Percentiles rank a stretch among this genome's conserved stretches.
Conservation (phyloP, 53 echinoderm and acorn worm genomes). For the Holothuria leucospilota region DNA sequence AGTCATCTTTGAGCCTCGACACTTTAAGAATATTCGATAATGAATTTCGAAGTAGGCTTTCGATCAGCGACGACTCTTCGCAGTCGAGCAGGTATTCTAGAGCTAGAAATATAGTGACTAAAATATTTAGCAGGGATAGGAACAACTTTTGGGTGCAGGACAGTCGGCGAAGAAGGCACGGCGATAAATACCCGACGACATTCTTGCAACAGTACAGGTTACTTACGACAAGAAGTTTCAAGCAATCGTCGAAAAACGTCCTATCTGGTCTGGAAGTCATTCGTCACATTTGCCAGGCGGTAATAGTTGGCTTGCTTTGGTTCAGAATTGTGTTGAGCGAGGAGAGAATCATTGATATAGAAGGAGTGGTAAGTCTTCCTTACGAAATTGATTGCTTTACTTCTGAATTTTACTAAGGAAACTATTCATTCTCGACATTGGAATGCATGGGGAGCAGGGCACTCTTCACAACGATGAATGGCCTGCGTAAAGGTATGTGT, state of each 20-base stretch:
- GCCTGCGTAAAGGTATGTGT: too few species aligned
- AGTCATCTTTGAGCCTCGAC: slow-evolving; percentile 21
- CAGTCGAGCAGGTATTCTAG: too few species aligned
- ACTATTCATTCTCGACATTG: too few species aligned
- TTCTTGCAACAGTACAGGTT: slow-evolving; percentile 62
- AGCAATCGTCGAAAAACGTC: slow-evolving; percentile 69
- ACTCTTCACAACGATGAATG: too few species aligned
- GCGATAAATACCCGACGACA: slow-evolving; percentile 64
- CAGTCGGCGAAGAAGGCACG: neutral
- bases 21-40: neutral
- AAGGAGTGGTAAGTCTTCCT: slow-evolving; percentile 72
- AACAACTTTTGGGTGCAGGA: neutral
- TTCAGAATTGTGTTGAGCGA: slow-evolving; percentile 68
- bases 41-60: neutral
- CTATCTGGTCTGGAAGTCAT: slow-evolving; percentile 71
- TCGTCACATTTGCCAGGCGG: slow-evolving; percentile 64
- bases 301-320: slow-evolving; percentile 80
- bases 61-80: neutral
- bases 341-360: slow-evolving; percentile 69
- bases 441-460: too few species aligned
- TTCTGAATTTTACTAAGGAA: too few species aligned
- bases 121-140: neutral
- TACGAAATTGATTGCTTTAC: neutral
- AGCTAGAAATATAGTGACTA: neutral
- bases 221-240: slow-evolving; percentile 77